phyloP scores from a whole-genome alignment of 1,140 invertebrate genomes.

The Drosophila kepulauana region DNA sequence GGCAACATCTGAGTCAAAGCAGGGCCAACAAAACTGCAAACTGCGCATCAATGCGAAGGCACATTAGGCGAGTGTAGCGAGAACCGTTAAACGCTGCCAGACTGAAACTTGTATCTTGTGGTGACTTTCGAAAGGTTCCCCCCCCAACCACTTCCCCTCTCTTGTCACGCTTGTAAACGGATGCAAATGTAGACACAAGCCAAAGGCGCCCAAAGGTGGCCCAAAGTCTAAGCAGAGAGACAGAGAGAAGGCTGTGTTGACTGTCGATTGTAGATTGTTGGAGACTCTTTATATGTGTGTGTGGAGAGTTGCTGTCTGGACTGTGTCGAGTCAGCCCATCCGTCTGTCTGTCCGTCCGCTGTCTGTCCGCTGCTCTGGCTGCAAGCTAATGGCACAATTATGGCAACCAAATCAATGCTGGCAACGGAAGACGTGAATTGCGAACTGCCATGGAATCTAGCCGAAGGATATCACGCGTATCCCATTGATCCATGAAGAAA shows the following conservation, averaged over 20 bases:
- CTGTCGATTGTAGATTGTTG: background rate
- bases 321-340: background rate
- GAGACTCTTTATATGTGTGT: no score
- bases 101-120: constrained; percentile 27
- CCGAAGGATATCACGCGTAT: constrained; percentile 84
- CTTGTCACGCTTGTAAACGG: constrained; percentile 54
- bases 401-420: constrained; percentile 71
- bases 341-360: background rate
- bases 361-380: background rate
- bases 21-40: constrained; percentile 25
- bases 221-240: constrained; percentile 11
- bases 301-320: constrained; percentile 1
- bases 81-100: constrained; percentile 68
- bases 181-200: constrained; percentile 82
- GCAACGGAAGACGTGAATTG: constrained; percentile 79
- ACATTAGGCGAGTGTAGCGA: constrained; percentile 64
- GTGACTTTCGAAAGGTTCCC: constrained; percentile 70
- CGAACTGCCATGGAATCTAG: constrained; percentile 70
- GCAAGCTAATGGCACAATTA: constrained; percentile 81
- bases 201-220: constrained; percentile 46
- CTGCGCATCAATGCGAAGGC: constrained; percentile 69
- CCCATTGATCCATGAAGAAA: constrained; percentile 85
- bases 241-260: no score
- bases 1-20: constrained; percentile 12
- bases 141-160: background rate